These are phyloP conservation scores for Aphrophora alni DNA, from an alignment of 2,888 invertebrate species.

Conservation along the genomic window DNA sequence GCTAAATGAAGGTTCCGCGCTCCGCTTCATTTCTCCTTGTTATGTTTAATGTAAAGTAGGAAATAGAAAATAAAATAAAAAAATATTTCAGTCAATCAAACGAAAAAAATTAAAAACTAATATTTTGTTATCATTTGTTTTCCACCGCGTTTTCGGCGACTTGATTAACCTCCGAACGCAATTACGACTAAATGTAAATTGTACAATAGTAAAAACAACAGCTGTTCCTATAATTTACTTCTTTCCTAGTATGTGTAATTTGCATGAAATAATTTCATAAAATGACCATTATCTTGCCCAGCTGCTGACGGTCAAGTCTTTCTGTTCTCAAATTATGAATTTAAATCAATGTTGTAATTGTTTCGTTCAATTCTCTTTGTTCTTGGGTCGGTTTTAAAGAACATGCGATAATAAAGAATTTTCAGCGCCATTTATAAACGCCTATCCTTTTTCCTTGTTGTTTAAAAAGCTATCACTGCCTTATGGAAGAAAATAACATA, in stretches of 20 bases:
- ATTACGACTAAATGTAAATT: not conserved
- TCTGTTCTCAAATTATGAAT: not conserved
- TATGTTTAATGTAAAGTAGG: no score
- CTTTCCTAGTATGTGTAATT: conserved; percentile 25
- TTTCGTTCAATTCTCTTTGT: no score
- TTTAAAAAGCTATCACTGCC: no score
- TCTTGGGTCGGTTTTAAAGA: no score
- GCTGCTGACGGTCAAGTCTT: not conserved
- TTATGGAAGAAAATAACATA: no score
- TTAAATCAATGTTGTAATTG: no score
- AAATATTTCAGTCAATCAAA: not conserved
- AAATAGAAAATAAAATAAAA: no score
- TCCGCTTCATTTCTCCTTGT: not conserved
- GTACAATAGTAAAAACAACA: not conserved
- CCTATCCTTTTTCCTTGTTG: no score
- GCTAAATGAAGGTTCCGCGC: not conserved
- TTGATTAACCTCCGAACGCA: not conserved
- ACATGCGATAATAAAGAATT: no score
- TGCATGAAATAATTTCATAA: conserved; percentile 31
- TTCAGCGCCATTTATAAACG: no score
- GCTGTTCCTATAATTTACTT: conserved; percentile 25
- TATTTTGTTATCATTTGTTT: not conserved
- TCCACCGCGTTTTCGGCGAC: not conserved
- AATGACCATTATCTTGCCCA: conserved; percentile 1
- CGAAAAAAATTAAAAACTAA: not conserved